These are phyloP conservation scores for Pangasius sanitwongsei DNA, from an alignment of 2,797 vertebrate species.

Conservation along the genomic window DNA sequence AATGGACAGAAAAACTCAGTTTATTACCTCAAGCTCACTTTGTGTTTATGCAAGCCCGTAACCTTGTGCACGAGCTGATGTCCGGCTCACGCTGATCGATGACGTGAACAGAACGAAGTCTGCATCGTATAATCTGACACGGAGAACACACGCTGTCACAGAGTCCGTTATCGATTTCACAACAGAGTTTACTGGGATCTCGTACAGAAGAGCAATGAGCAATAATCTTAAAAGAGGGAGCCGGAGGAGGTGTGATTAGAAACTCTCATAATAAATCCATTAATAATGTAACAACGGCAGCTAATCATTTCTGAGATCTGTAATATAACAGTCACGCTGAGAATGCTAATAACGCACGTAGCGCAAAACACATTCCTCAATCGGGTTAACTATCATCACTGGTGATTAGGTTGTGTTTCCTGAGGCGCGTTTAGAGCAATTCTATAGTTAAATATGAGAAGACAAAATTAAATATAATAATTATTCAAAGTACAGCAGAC, in stretches of 20 bases:
- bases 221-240: not conserved
- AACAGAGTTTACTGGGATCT: not conserved
- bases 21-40: not conserved
- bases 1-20: not conserved
- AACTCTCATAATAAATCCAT: not conserved
- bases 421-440: not conserved
- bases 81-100: not conserved
- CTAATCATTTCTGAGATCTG: not conserved
- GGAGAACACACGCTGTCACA: not conserved
- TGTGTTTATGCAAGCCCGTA: not conserved
- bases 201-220: not conserved
- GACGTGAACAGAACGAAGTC: not conserved
- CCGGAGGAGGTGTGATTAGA: not conserved
- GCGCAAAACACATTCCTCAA: not conserved
- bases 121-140: not conserved
- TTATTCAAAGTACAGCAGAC: not conserved
- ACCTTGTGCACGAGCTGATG: not conserved
- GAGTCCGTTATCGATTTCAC: not conserved
- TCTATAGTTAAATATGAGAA: not conserved
- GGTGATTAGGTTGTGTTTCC: not conserved
- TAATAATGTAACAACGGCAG: not conserved
- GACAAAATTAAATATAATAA: not conserved
- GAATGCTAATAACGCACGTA: not conserved
- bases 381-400: not conserved
- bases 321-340: not conserved